Conservation (phyloP, 2,113 vertebrate species). For the Gavia stellata region DNA sequence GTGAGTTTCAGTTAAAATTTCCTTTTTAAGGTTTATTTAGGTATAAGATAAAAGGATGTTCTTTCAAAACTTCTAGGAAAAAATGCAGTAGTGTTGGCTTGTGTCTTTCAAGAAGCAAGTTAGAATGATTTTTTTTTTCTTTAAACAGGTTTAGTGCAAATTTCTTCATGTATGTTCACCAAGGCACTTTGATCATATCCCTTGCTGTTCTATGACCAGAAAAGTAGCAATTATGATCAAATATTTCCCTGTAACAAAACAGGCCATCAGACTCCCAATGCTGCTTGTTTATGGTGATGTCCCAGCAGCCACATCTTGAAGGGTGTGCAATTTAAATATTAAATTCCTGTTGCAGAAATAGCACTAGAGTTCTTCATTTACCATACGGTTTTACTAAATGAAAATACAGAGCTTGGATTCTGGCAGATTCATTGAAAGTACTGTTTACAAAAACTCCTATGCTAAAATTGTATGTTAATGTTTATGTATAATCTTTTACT, state of each 20-base stretch:
- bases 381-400: neutral
- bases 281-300: neutral
- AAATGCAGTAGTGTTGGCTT: neutral
- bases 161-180: neutral
- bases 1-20: constrained; percentile 55
- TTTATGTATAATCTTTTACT: neutral
- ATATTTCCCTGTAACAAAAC: neutral
- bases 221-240: neutral
- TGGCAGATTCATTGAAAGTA: neutral
- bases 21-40: neutral
- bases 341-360: neutral
- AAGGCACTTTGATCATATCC: constrained; percentile 20
- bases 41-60: neutral
- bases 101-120: neutral
- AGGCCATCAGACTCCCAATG: neutral
- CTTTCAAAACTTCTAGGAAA: too few relatives aligned
- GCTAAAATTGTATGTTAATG: neutral
- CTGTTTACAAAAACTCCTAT: neutral
- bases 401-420: neutral
- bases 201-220: neutral
- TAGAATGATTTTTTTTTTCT: neutral
- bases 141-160: constrained; percentile 10
- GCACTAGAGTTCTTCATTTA: neutral
- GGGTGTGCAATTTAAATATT: neutral
- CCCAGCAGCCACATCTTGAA: neutral